Conservation (phyloP, 2,113 vertebrate genomes). For the Syngnathoides biaculeatus region DNA sequence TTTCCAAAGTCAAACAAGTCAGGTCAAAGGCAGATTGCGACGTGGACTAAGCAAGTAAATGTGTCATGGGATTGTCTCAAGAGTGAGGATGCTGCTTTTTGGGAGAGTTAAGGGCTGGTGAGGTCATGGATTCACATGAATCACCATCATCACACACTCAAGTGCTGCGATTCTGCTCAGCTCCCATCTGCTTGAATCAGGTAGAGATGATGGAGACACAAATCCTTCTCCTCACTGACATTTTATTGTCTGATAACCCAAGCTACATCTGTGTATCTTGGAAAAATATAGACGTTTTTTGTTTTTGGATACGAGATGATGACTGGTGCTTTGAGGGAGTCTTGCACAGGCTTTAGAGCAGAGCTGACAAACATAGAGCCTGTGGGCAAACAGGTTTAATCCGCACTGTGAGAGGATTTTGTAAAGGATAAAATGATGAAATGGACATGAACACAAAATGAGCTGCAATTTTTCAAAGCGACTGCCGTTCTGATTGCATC, state of each 20-base stretch:
- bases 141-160: slow-evolving; percentile 56
- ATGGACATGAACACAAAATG: no score
- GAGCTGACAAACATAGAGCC: no score
- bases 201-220: slow-evolving; percentile 25
- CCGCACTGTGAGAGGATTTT: no score
- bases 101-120: slow-evolving; percentile 44
- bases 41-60: slow-evolving; percentile 32
- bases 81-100: slow-evolving; percentile 44
- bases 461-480: no score
- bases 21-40: slow-evolving; percentile 48
- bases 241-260: slow-evolving; percentile 42
- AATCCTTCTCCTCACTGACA: slow-evolving; percentile 48
- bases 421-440: no score
- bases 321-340: slow-evolving; percentile 46
- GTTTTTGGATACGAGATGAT: slow-evolving; percentile 41
- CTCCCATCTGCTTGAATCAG: slow-evolving; percentile 43
- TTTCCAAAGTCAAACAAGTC: not conserved
- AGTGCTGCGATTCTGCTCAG: slow-evolving; percentile 52
- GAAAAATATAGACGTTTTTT: slow-evolving; percentile 51
- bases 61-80: slow-evolving; percentile 37
- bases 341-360: slow-evolving; percentile 31
- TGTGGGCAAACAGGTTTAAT: no score
- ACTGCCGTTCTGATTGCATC: no score
- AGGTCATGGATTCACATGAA: slow-evolving; percentile 59
- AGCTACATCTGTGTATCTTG: slow-evolving; percentile 38